These are phyloP conservation scores for Lithobius niger DNA, from an alignment of 1,140 invertebrate species.

Conservation along the genomic window DNA sequence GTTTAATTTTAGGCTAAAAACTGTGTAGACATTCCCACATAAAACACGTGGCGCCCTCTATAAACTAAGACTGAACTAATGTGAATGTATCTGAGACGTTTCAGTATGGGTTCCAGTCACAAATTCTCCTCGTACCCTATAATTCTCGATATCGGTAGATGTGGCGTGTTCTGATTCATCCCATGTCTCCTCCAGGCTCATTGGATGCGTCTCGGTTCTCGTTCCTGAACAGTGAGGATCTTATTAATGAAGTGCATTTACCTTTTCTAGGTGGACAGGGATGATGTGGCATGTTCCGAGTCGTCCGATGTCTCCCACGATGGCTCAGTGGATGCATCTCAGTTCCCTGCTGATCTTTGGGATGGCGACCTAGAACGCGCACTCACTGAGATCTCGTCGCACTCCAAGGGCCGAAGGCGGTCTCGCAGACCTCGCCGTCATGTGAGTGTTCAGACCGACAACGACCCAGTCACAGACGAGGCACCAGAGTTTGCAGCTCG, in stretches of 20 bases:
- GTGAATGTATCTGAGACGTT: no score
- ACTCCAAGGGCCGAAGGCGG: background rate
- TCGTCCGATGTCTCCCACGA: background rate
- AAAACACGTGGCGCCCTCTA: no score
- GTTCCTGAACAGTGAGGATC: no score
- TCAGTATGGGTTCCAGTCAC: no score
- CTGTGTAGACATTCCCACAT: no score
- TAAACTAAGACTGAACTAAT: no score
- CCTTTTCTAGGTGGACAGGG: background rate
- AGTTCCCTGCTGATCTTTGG: background rate
- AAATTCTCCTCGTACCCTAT: no score
- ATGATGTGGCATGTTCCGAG: background rate
- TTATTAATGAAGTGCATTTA: no score
- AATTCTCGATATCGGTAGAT: no score
- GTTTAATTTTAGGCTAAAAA: no score
- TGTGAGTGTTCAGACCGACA: constrained; percentile 20
- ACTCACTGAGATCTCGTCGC: background rate
- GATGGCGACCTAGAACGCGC: constrained; percentile 1
- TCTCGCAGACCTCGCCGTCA: background rate
- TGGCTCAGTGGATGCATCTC: background rate
- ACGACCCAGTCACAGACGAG: constrained; percentile 24
- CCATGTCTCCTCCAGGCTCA: background rate
- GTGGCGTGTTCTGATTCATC: no score
- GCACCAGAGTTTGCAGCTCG: constrained; percentile 23
- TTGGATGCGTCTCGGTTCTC: background rate